Evolutionary conservation across 2,888 invertebrate genomes (phyloP), one percentile per base, ranked within the genome.

Genomic region (Dynastes tityus): DNA sequence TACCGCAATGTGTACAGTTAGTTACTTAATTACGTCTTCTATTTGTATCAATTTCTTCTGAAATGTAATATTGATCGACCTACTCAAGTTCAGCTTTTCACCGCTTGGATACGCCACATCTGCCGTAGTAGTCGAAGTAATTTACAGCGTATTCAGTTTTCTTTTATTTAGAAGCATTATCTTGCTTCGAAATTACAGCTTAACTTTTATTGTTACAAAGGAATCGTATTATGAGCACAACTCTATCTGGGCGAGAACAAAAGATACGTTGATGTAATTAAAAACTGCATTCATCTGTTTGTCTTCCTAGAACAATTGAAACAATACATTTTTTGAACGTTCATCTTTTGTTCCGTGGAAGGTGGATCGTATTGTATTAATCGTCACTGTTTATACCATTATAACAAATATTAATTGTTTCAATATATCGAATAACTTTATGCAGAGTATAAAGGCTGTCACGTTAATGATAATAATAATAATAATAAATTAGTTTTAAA

Each of bases 201-300:
- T 71, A 74, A 75, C 75, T 76, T 75, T 68, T 67, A 78, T 76
- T 76, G 68, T 76, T 68, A 58, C 76, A 61, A 67, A 55, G 68
- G 51, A 68, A 78, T 74, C 53, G 65, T 78, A 75, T 76, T 75
- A 75, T 78, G 16, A 53, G 55, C 40, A 49, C 58, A 22, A 8
- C 37, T 53, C 32, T 70, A 37, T 78, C 70, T 78, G 22, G 45
- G 11, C 65, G 58, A 53, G 80, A 83, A 84, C 85, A 84, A 85
- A 84, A 82, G 83, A 77, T 80, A 78, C 80, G 81, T 80, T 83
- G 84, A 83, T 83, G 83, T 84, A 85, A 84, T 84, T 85, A 84
- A 85, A 84, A 84, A 83, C 83, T 85, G 84, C 84, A 85, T 83
- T 85, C 84, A 84, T 85, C 83, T 85, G 85, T 84, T 84, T 84